Evolutionary conservation across 2,888 invertebrate species (phyloP), one percentile per base, ranked within the genome.

Genomic region (Drosophila vallismaia): DNA sequence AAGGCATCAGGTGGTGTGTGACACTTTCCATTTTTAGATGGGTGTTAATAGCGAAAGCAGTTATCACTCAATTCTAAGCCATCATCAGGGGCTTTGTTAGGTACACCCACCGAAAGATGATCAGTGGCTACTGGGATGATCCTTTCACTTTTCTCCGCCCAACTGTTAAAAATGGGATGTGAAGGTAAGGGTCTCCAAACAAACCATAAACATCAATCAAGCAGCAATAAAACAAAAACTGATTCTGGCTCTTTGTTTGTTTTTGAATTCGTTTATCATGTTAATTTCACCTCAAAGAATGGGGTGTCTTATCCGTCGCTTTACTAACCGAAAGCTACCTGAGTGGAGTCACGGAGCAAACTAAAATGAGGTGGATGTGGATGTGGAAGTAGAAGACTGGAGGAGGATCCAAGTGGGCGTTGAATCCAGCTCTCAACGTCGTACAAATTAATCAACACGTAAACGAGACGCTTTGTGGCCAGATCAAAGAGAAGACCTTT

Each of bases 381-480:
- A 66, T 31, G 33, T 14, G 29, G 50, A 38, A 58, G 38, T 46
- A 12, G 55, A 67, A 42, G 36, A 36, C 12, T 44, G 64, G 48
- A 67, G 64, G 68, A 53, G 64, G 73, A 42, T 48, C 40, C 48
- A 50, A 48, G 82, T 87, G 73, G 88, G 82, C 76, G 82, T 77
- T 51, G 58, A 28, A 59, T 75, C 26, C 51, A 49, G 44, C 68
- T 77, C 45, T 67, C 71, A 84, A 70, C 62, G 68, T 85, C 54
- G 76, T 71, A 85, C 76, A 87, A 82, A 82, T 82, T 82, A 82
- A 82, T 82, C 85, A 85, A 78, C 88, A 85, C 86, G 53, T 76
- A 76, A 87, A 76, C 71, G 68, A 45, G 50, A 52, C 57, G 49
- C 64, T 31, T 63, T 45, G 45, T 48, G 75, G 60, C 44, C 51